Base-by-base conservation (phyloP, 2,888 invertebrate genomes). In the Pachliopta kotzebuea region DNA sequence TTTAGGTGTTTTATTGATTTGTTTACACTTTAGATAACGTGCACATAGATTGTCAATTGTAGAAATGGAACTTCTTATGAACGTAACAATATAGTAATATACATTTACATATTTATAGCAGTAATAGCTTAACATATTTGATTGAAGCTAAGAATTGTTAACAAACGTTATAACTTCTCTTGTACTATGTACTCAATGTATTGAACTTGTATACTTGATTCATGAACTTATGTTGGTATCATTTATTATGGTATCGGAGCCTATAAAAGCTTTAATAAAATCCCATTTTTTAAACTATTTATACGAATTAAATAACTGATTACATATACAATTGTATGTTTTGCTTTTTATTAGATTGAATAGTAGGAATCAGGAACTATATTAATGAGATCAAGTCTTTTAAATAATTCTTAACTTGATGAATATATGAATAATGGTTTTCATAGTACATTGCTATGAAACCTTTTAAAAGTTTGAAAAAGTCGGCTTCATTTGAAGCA, bases 21-120 rank as follows among this genome's bases (percentile, higher is more conserved):
- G 50, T 62, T 52, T 23, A 61, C 24, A 65, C 14, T 55, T 60
- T 55, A 53, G 53, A 54, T 59, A 65, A 53, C 61, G 60, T 73
- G 70, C 72, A 77, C 71, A 72, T 76, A 75, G 74, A 69, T 70
- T 60, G 76, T 79, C 78, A 79, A 78, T 76, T 78, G 71, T 77
- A 76, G 56, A 4, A 21, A 49, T 26, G 64, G 69, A 69, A 63
- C 65, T 68, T 74, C 75, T 76, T 76, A 76, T 77, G 73, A 76
- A 70, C 71, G 67, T 69, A 70, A 60, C 65, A 67, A 64, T 62
- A 62, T 69, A 68, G 31, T 4, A 29, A 57, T 49, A 57, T 45
- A 26, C 17, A 57, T 17, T 24, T 45, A 56, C 31, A 26, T n/a
- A 17, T 24, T 45, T 24, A 54, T 54, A 45, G 45, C 45, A n/a